phyloP scores from a whole-genome alignment of 2,797 vertebrate genomes.

The Enteromius viviparus region DNA sequence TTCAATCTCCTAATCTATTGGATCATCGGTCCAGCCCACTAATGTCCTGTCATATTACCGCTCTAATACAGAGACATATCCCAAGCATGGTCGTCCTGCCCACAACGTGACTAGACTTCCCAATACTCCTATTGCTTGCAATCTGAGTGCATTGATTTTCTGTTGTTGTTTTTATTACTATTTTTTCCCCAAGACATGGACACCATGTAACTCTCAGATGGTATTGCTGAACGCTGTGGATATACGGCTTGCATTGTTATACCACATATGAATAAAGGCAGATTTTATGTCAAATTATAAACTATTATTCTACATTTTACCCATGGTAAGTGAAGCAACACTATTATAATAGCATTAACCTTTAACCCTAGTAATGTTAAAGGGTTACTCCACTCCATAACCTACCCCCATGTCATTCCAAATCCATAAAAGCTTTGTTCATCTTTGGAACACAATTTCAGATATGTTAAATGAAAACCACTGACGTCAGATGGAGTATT shows the following conservation, averaged over 20 bases:
- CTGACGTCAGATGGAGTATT: no score
- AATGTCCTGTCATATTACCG: slow-evolving; percentile 56
- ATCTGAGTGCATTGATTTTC: slow-evolving; percentile 38
- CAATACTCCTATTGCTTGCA: not conserved
- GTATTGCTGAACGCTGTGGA: not conserved
- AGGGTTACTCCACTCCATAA: no score
- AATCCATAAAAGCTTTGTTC: no score
- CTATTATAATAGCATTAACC: not conserved
- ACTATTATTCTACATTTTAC: not conserved
- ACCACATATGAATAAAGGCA: not conserved
- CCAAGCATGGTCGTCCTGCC: slow-evolving; percentile 33
- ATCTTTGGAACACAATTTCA: no score
- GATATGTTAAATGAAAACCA: no score
- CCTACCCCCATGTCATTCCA: no score
- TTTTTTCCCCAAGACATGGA: slow-evolving; percentile 14
- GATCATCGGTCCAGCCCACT: slow-evolving; percentile 47
- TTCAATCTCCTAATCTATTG: slow-evolving; percentile 55
- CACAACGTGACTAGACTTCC: slow-evolving; percentile 39
- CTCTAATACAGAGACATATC: slow-evolving; percentile 52
- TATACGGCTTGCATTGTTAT: not conserved
- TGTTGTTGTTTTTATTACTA: not conserved
- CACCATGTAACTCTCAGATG: not conserved
- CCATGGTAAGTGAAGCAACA: not conserved
- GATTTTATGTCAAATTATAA: not conserved
- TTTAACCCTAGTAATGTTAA: not conserved